Percentiles rank a stretch among this genome's conserved stretches.
Conservation (phyloP, 2,888 invertebrate species). For the Nemurella pictetii region DNA sequence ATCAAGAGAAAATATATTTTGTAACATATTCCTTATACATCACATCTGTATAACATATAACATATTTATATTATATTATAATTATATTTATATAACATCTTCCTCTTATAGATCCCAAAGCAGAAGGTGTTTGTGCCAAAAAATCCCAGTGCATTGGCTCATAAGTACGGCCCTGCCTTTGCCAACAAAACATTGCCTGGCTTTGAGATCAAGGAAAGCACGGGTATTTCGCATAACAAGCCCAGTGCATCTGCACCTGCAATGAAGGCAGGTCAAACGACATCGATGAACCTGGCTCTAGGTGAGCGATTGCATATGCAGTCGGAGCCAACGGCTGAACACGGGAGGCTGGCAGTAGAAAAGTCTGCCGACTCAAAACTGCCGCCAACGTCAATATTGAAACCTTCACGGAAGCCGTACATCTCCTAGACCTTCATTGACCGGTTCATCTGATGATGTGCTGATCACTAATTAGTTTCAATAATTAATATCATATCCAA, state of each 20-base stretch:
- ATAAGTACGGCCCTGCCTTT: background rate
- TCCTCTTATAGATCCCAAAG: background rate
- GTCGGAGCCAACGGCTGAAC: background rate
- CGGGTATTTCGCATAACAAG: background rate
- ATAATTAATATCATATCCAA: no score
- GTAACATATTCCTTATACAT: no score
- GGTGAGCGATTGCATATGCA: background rate
- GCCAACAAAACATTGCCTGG: background rate
- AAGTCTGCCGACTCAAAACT: background rate
- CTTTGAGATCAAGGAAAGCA: background rate
- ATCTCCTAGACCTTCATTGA: background rate
- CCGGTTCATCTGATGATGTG: no score
- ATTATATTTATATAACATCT: no score
- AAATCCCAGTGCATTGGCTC: background rate
- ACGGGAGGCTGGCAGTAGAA: background rate
- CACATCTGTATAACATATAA: no score
- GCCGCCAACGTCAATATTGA: background rate
- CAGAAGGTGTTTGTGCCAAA: background rate
- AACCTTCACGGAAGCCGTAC: background rate
- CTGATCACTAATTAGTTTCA: no score
- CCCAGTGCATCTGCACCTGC: background rate
- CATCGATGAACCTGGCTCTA: background rate
- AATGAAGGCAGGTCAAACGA: background rate
- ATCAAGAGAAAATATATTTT: no score
- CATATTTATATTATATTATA: no score